Conservation (phyloP, 2,888 invertebrate genomes). For the Drosophila greeni region DNA sequence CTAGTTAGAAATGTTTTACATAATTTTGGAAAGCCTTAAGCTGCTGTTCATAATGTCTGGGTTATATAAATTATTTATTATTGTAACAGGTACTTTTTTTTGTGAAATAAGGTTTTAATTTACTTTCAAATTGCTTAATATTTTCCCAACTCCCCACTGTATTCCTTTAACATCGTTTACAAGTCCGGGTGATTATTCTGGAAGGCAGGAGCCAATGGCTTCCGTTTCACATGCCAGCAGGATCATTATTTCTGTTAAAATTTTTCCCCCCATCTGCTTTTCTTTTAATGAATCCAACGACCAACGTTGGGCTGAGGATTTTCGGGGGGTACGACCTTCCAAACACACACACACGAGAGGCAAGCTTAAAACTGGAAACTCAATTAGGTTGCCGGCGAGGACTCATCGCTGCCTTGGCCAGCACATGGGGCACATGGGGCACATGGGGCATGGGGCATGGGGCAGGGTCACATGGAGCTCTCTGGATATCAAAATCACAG, state of each 20-base stretch:
- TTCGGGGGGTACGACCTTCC: constrained; percentile 14
- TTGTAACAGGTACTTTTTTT: too few species aligned
- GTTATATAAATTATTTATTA: too few species aligned
- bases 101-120: neutral
- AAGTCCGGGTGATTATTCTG: constrained; percentile 25
- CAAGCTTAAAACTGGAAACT: constrained; percentile 54
- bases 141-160: constrained; percentile 9
- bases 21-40: neutral
- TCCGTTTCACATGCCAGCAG: constrained; percentile 35
- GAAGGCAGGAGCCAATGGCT: constrained; percentile 20
- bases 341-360: constrained; percentile 16
- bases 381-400: constrained; percentile 70
- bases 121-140: neutral
- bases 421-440: constrained; percentile 51
- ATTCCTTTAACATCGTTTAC: constrained; percentile 21
- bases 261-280: constrained; percentile 6
- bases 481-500: constrained; percentile 63
- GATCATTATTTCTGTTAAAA: constrained; percentile 33
- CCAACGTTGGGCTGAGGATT: constrained; percentile 2
- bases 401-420: constrained; percentile 67
- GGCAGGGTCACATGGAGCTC: constrained; percentile 27
- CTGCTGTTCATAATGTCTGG: neutral
- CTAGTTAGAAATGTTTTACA: neutral
- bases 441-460: constrained; percentile 46
- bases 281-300: constrained; percentile 29